A percentile compares a stretch with the other conserved stretches of the same genome.
Evolutionary conservation across 2,113 vertebrate genomes (phyloP).

Genomic region (Scomber japonicus): DNA sequence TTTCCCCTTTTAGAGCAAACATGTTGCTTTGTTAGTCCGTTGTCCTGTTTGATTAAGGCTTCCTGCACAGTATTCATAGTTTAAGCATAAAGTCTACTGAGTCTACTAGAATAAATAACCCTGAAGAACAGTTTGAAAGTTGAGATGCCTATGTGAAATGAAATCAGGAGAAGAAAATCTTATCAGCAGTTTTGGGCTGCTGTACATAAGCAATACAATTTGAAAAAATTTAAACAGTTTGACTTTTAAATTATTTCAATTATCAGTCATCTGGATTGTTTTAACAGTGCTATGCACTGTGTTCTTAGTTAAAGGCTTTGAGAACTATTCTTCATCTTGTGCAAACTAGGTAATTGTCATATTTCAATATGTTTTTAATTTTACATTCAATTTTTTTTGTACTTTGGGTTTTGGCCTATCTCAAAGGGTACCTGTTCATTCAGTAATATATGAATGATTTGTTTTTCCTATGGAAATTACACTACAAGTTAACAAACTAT

Average conservation of each 20-base stretch:
- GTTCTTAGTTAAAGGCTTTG: constrained; percentile 26
- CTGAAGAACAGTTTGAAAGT: constrained; percentile 18
- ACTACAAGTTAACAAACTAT: constrained; percentile 34
- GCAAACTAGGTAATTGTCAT: constrained; percentile 37
- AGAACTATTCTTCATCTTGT: constrained; percentile 43
- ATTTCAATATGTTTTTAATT: constrained; percentile 14
- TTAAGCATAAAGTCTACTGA: constrained; percentile 14
- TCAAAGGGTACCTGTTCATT: constrained; percentile 59
- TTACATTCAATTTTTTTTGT: constrained; percentile 44
- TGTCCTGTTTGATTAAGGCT: constrained; percentile 46
- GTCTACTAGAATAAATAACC: constrained; percentile 26
- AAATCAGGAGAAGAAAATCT: background rate
- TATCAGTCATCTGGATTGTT: constrained; percentile 1
- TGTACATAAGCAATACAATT: constrained; percentile 6
- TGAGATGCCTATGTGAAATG: background rate
- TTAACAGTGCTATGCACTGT: background rate
- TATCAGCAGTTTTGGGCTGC: background rate
- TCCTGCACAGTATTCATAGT: constrained; percentile 27
- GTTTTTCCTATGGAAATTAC: constrained; percentile 31
- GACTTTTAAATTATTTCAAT: background rate
- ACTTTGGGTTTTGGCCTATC: constrained; percentile 35
- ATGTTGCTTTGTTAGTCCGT: background rate
- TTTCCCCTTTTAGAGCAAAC: constrained; percentile 2
- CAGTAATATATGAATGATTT: constrained; percentile 21
- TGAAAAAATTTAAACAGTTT: background rate